Conservation (phyloP, 2,113 vertebrate species). For the Marmota flaviventris region DNA sequence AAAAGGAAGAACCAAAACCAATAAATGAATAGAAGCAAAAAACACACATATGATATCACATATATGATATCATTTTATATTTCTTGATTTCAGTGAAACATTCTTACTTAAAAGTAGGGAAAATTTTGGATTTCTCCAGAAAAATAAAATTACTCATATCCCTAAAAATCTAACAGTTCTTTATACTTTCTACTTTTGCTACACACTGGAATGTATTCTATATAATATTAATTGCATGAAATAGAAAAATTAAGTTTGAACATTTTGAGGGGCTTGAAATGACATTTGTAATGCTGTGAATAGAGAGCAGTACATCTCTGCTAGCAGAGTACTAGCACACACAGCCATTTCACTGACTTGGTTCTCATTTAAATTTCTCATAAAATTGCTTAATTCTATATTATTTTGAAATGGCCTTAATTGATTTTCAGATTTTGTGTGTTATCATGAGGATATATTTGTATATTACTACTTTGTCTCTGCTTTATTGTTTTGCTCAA, state of each 20-base stretch:
- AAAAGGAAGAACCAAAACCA: too few species aligned
- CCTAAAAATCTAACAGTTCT: not conserved
- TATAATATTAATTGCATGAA: not conserved
- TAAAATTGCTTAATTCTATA: not conserved
- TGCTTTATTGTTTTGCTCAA: slow-evolving; percentile 82
- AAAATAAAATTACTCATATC: not conserved
- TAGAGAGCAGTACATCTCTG: not conserved
- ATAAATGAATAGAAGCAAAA: not conserved
- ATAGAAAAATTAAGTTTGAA: not conserved
- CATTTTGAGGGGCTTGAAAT: not conserved
- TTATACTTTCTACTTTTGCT: not conserved
- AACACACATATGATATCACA: not conserved
- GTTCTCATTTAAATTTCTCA: slow-evolving; percentile 42
- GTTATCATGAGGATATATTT: slow-evolving; percentile 64
- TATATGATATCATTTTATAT: not conserved
- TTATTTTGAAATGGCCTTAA: slow-evolving; percentile 73
- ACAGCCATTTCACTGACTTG: not conserved
- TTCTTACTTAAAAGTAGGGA: not conserved
- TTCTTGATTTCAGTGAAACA: not conserved
- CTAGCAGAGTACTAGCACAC: not conserved
- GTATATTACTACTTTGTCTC: slow-evolving; percentile 76
- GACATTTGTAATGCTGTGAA: not conserved
- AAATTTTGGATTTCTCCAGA: not conserved
- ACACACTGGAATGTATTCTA: not conserved
- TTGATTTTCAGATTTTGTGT: slow-evolving; percentile 76